Base-by-base conservation (phyloP, 2,113 vertebrate species). In the Galeopterus variegatus region DNA sequence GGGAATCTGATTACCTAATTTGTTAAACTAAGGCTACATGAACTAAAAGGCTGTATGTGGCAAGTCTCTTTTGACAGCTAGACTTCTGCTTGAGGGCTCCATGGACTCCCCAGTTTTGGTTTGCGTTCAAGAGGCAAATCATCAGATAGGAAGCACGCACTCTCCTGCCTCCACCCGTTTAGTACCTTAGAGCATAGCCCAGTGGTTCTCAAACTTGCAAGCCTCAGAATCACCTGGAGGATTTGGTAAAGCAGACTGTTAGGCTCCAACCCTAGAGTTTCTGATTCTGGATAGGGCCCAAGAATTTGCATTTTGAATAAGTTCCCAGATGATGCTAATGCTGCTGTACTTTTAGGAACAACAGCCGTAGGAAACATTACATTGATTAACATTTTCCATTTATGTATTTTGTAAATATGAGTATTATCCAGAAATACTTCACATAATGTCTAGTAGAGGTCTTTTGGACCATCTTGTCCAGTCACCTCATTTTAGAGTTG, bases 391-490 rank as follows among this genome's bases (percentile, higher is more conserved):
- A 7, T 52, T 23, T 94, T 90, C 33, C 62, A 28, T 81, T 94
- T 73, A 50, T 89, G 18, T 67, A 69, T 50, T 81, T 89, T 84
- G 50, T 70, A 88, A 95, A 65, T 87, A 54, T n/a, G 67, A 85
- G 36, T 69, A 60, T 75, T 85, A 70, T 72, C 14, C 21, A 93
- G 31, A 41, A 75, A 1, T 64, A 65, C n/a, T 56, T 85, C 26
- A 82, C 26, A 60, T 65, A 65, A 56, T 72, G 18, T 50, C 79
- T 21, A 54, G 13, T 62, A 45, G 24, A 96, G 18, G 24, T 88
- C 45, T 80, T 58, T 48, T 70, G 72, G 41, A 62, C 26, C 17
- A 15, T 80, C 54, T 93, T 65, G 14, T 33, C 58, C 15, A 6
- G 6, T 50, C 15, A 8, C 54, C 12, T 8, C 36, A 28, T 77